These are phyloP conservation scores for Steinernema feltiae DNA, from an alignment of 1,140 invertebrate species.

Conservation along the genomic window DNA sequence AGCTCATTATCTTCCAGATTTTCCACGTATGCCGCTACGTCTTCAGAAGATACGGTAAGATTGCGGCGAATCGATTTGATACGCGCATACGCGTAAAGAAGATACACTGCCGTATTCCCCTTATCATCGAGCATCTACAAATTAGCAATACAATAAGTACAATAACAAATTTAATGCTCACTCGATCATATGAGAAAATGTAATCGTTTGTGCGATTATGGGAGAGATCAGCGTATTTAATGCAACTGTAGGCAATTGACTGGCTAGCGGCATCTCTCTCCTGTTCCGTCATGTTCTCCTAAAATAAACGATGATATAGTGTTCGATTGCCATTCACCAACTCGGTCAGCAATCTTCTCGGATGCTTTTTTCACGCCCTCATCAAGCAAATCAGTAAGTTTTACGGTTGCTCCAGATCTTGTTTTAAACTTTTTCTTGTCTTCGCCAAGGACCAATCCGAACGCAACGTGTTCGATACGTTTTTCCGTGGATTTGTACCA, in stretches of 20 bases:
- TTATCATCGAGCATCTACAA: conserved; percentile 90
- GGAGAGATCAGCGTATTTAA: conserved; percentile 93
- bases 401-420: conserved; percentile 88
- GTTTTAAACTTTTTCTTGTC: conserved; percentile 99
- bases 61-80: conserved; percentile 76
- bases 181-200: conserved; percentile 94
- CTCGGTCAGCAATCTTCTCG: conserved; percentile 83
- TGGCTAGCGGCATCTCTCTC: conserved; percentile 79
- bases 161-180: conserved; percentile 50
- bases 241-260: conserved; percentile 92
- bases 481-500: conserved; percentile 50
- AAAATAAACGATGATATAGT: conserved; percentile 44
- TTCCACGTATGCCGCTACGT: conserved; percentile 34
- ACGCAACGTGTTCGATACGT: conserved; percentile 80
- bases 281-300: conserved; percentile 72
- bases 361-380: conserved; percentile 80
- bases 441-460: conserved; percentile 94
- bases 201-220: conserved; percentile 91
- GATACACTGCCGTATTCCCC: conserved; percentile 96
- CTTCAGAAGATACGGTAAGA: conserved; percentile 64
- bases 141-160: conserved; percentile 8
- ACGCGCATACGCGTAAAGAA: conserved; percentile 87
- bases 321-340: conserved; percentile 66
- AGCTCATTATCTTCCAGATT: conserved; percentile 17
- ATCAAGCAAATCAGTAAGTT: conserved; percentile 80